Evolutionary conservation across 2,113 vertebrate genomes (phyloP), one percentile per base, ranked within the genome.

Genomic region (Cheirogaleus medius): DNA sequence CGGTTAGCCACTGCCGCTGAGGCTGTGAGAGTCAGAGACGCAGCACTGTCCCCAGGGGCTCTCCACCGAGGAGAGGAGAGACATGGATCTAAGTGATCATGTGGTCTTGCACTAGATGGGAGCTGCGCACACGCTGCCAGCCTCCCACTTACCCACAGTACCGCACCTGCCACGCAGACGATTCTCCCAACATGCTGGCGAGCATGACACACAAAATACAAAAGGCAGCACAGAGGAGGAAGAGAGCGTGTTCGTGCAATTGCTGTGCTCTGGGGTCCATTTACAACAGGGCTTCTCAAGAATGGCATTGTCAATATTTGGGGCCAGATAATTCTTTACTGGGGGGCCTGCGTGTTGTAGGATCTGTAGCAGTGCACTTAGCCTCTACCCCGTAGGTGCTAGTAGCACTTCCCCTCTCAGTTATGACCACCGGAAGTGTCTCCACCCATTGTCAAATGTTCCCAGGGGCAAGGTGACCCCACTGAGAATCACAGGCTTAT

Each of bases 211-310:
- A 64, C 25, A 23, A 60, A 21, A 32, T 8, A 8, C 54, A 74
- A n/a, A 10, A 84, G 49, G 42, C 20, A 34, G 32, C 6, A 34
- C 13, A 5, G 2, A 23, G 56, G 42, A 78, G 58, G 68, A 49
- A 15, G 60, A 49, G 39, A 39, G 8, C 3, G 0, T 3, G 10
- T 8, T 29, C 0, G 1, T 6, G 25, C 13, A 6, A 4, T 6
- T 8, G 12, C 37, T 15, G 1, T 3, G n/a, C 63, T 81, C 15
- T 34, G n/a, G 13, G 15, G 49, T 39, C 39, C 34, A 21, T 42
- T 39, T 14, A n/a, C 58, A 64, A 29, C 60, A 8, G 12, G n/a
- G 3, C 69, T 71, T 77, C 87, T 42, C 71, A 29, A 9, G 34
- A 83, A 54, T 11, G 60, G 25, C 73, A 3, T 44, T 14, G 4